Conservation (phyloP, 2,113 vertebrate genomes). For the Pachyramphus minor region DNA sequence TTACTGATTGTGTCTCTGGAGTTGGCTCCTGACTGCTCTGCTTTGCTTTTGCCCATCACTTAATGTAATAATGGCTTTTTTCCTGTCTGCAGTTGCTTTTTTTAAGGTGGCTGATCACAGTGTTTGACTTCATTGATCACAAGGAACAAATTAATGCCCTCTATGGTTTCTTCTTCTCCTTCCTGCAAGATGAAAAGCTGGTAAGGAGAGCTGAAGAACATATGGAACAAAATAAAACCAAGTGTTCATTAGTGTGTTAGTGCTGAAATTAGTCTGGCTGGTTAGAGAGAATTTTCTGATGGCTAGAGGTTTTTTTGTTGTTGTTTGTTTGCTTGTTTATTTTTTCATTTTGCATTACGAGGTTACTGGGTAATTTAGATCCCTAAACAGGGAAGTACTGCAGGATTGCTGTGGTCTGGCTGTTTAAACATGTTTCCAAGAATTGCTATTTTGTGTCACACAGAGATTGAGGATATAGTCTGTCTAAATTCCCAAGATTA, state of each 20-base stretch:
- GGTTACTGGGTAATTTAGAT: background rate
- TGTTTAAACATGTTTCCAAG: background rate
- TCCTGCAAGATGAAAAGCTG: slow-evolving; percentile 84
- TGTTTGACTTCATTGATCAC: slow-evolving; percentile 89
- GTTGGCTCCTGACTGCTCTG: background rate
- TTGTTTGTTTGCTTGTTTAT: too few species aligned
- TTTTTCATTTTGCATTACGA: background rate
- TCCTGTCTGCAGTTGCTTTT: slow-evolving; percentile 80
- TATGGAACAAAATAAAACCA: background rate
- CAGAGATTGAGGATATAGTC: background rate
- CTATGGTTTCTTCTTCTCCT: slow-evolving; percentile 92
- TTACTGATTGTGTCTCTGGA: background rate
- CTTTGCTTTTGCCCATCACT: background rate
- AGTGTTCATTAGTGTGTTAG: background rate
- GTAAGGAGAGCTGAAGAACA: slow-evolving; percentile 70
- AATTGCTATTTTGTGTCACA: background rate
- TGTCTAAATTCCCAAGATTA: background rate
- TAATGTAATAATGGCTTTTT: background rate
- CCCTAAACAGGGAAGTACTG: background rate
- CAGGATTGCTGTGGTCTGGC: background rate
- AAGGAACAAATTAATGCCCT: slow-evolving; percentile 86
- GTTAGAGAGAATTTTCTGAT: background rate
- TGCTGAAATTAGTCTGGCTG: background rate
- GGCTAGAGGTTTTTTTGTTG: background rate
- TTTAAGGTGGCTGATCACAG: slow-evolving; percentile 87